These are phyloP conservation scores for Grus americana DNA, from an alignment of 2,113 vertebrate species.

Conservation along the genomic window DNA sequence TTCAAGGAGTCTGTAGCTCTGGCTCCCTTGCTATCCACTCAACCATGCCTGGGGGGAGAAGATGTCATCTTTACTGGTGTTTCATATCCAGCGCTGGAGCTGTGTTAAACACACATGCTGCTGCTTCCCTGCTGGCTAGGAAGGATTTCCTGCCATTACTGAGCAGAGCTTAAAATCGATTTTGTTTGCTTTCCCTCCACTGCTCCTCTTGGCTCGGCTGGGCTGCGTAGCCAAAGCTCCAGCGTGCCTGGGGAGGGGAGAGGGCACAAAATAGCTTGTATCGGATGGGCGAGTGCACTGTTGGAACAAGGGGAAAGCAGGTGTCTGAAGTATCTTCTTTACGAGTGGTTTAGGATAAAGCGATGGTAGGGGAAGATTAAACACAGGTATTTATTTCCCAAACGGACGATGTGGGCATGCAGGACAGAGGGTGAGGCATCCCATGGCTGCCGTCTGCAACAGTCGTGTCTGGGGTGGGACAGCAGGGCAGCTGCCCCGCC, in stretches of 20 bases:
- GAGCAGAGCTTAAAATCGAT: neutral
- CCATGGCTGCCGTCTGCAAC: neutral
- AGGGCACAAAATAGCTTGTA: neutral
- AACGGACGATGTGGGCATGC: rapidly evolving
- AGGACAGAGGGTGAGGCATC: neutral
- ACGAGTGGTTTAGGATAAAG: neutral
- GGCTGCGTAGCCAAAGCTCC: rapidly evolving
- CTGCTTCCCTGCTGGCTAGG: neutral
- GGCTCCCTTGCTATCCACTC: neutral
- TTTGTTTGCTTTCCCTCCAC: neutral
- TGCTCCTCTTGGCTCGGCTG: neutral
- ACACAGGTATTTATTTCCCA: neutral
- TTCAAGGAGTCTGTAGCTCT: neutral
- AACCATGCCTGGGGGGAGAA: neutral
- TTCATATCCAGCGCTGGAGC: neutral
- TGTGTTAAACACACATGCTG: neutral
- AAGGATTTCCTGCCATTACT: neutral
- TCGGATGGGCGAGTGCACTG: rapidly evolving
- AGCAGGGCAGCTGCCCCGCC: rapidly evolving
- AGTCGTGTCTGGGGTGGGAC: neutral
- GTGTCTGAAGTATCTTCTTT: neutral
- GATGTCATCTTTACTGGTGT: neutral
- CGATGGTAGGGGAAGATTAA: neutral
- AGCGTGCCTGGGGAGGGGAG: neutral
- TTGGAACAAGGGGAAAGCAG: neutral